Conservation (phyloP, 2,888 invertebrate genomes). For the Nymphalis c-album region DNA sequence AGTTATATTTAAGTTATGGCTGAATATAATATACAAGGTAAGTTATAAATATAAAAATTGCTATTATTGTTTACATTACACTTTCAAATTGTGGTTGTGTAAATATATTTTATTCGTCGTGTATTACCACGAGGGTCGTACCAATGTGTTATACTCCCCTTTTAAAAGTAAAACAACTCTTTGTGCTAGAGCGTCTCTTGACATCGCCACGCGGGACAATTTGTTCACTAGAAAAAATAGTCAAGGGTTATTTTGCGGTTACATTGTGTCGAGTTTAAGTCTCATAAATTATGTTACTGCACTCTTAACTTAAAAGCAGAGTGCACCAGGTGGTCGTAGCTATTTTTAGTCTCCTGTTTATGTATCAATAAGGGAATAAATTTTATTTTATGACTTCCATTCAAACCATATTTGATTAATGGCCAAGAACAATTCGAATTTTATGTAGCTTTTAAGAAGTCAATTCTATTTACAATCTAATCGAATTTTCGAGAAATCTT, state of each 20-base stretch:
- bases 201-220: slow-evolving; percentile 56
- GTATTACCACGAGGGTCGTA: slow-evolving; percentile 24
- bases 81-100: slow-evolving; percentile 43
- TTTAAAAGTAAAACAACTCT: slow-evolving; percentile 18
- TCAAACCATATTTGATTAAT: slow-evolving; percentile 67
- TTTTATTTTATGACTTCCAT: slow-evolving; percentile 72
- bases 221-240: slow-evolving; percentile 65
- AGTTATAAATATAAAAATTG: too few species aligned
- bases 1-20: too few species aligned
- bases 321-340: slow-evolving; percentile 73
- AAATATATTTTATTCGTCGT: slow-evolving; percentile 49
- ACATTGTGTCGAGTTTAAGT: slow-evolving; percentile 64
- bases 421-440: slow-evolving; percentile 43
- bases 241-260: slow-evolving; percentile 77
- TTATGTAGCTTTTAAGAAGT: slow-evolving; percentile 27
- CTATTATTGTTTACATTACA: slow-evolving; percentile 40
- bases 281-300: slow-evolving; percentile 70
- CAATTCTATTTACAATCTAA: slow-evolving; percentile 21
- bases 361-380: slow-evolving; percentile 68
- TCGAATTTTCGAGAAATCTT: slow-evolving; percentile 22
- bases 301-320: slow-evolving; percentile 59
- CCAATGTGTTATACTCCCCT: slow-evolving; percentile 42
- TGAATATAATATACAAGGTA: too few species aligned
- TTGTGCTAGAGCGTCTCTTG: slow-evolving; percentile 46
- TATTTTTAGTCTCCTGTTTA: slow-evolving; percentile 73